Conservation (phyloP, 2,113 vertebrate species). For the Mystacornis crossleyi region DNA sequence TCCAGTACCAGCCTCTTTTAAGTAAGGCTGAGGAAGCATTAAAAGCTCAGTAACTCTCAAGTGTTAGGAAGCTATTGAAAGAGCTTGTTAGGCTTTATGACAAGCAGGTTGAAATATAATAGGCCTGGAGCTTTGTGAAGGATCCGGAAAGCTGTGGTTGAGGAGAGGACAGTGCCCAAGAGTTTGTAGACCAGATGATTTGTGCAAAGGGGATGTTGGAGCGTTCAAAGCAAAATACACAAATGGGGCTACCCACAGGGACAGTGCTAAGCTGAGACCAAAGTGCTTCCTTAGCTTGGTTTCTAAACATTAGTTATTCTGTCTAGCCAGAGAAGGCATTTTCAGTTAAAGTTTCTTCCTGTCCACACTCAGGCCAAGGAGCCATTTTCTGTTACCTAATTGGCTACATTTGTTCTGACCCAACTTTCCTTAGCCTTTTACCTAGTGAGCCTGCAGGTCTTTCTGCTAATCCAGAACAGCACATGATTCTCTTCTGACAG, state of each 20-base stretch:
- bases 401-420: neutral
- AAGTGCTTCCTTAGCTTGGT: neutral
- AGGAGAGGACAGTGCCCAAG: neutral
- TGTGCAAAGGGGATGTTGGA: constrained; percentile 19
- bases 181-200: constrained; percentile 12
- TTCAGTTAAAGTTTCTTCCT: neutral
- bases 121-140: constrained; percentile 5
- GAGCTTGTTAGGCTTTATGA: constrained; percentile 27
- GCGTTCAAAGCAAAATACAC: constrained; percentile 31
- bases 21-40: constrained; percentile 28
- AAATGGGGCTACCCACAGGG: constrained; percentile 15
- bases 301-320: neutral
- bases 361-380: neutral
- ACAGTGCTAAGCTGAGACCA: neutral
- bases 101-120: constrained; percentile 19
- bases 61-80: constrained; percentile 48
- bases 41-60: constrained; percentile 25
- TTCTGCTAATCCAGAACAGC: neutral
- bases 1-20: constrained; percentile 25
- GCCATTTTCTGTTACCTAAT: neutral
- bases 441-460: neutral
- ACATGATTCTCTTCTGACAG: neutral
- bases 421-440: neutral
- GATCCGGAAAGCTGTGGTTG: neutral
- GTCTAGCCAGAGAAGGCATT: constrained; percentile 11